Conservation (phyloP, 2,113 vertebrate species). For the Protomyctophum bolini region DNA sequence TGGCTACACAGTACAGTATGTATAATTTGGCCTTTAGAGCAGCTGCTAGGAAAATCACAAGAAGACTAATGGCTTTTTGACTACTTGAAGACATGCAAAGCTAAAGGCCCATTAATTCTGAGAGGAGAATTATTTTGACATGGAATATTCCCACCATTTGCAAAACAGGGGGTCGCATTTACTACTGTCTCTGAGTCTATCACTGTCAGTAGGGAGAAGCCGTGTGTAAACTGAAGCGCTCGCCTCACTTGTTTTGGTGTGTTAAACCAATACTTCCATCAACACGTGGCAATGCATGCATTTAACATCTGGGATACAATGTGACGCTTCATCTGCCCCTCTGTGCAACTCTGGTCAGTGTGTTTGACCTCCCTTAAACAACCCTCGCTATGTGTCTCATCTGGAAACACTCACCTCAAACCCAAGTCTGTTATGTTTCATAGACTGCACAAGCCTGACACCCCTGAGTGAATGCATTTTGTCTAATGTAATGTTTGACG, state of each 20-base stretch:
- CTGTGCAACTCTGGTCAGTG: slow-evolving; percentile 48
- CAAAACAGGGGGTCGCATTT: neutral
- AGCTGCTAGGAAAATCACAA: neutral
- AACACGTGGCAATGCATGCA: slow-evolving; percentile 12
- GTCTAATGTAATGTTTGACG: slow-evolving; percentile 52
- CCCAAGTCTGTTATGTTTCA: slow-evolving; percentile 61
- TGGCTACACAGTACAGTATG: too few relatives aligned
- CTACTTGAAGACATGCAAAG: neutral
- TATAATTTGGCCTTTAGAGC: too few relatives aligned
- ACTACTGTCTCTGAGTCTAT: neutral
- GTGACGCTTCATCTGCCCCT: slow-evolving; percentile 43
- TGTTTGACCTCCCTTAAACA: slow-evolving; percentile 37
- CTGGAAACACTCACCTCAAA: slow-evolving; percentile 72
- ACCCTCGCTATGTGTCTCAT: slow-evolving; percentile 47
- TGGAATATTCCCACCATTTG: neutral
- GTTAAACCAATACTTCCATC: too few relatives aligned
- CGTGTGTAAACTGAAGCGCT: neutral
- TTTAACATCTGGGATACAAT: slow-evolving; percentile 35
- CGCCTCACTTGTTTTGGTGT: slow-evolving; percentile 1
- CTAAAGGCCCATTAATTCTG: neutral
- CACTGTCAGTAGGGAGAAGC: neutral
- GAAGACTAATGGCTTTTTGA: neutral
- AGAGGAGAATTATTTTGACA: too few relatives aligned
- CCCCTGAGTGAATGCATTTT: slow-evolving; percentile 57
- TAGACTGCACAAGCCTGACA: slow-evolving; percentile 47